Conservation (phyloP, 2,888 invertebrate genomes). For the Tenthredo distinguenda region DNA sequence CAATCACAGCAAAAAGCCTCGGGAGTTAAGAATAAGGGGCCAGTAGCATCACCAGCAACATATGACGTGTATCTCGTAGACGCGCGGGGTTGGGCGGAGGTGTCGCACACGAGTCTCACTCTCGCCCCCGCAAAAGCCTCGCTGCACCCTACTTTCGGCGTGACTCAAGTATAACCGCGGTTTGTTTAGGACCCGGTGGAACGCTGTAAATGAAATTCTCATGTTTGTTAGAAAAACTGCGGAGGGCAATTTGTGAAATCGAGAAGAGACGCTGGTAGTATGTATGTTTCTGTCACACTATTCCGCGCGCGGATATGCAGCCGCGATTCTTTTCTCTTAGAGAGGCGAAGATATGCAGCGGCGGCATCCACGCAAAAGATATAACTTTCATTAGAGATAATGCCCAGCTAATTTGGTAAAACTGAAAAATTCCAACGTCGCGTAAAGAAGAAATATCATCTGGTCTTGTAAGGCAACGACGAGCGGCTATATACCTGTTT, state of each 20-base stretch:
- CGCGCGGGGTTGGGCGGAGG: constrained; percentile 24
- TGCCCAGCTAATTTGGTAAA: constrained; percentile 76
- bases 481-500: background rate
- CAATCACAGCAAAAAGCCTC: constrained; percentile 71
- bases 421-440: constrained; percentile 75
- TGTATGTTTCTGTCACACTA: background rate
- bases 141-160: constrained; percentile 43
- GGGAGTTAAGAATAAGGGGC: constrained; percentile 55
- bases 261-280: constrained; percentile 60
- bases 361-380: constrained; percentile 61
- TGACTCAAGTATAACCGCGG: constrained; percentile 58
- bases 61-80: constrained; percentile 53
- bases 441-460: constrained; percentile 70
- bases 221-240: constrained; percentile 65
- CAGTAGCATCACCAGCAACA: constrained; percentile 7
- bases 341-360: constrained; percentile 46
- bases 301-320: constrained; percentile 59
- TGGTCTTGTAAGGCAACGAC: constrained; percentile 5
- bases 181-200: constrained; percentile 71
- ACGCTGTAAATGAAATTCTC: constrained; percentile 60
- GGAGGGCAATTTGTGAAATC: constrained; percentile 71
- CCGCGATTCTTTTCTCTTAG: constrained; percentile 49
- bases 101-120: constrained; percentile 49
- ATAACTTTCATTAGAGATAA: constrained; percentile 74
- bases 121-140: constrained; percentile 45